Percentiles rank a stretch among this genome's conserved stretches.
These are phyloP conservation scores for Scomberomorus guttatus DNA, from an alignment of 2,797 vertebrate species.

Conservation along the genomic window DNA sequence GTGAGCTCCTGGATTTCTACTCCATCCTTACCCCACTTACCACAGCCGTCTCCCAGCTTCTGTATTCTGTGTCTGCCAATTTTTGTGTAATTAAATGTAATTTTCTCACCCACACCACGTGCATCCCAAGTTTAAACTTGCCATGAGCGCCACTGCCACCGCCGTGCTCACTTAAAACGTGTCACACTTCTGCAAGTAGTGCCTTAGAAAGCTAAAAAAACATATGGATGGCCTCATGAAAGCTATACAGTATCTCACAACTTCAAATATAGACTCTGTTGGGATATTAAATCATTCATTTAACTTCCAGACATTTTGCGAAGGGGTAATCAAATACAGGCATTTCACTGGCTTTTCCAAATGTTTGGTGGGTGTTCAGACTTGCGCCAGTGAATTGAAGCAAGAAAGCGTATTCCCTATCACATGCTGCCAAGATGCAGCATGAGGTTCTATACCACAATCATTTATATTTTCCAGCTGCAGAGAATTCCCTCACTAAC, in stretches of 20 bases:
- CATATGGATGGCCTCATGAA: neutral
- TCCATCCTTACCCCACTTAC: conserved; percentile 33
- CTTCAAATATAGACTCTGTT: conserved; percentile 4
- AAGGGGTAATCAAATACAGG: conserved; percentile 52
- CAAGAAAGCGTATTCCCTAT: conserved; percentile 42
- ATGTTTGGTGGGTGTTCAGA: conserved; percentile 38
- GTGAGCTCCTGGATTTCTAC: conserved; percentile 33
- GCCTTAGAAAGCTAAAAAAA: conserved; percentile 4
- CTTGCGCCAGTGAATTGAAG: conserved; percentile 41
- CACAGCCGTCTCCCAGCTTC: conserved; percentile 33
- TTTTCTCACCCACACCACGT: conserved; percentile 55
- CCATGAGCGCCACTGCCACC: conserved; percentile 28
- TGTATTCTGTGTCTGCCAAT: conserved; percentile 28
- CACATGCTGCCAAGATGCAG: conserved; percentile 61
- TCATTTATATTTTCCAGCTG: conserved; percentile 57
- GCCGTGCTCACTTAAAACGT: neutral
- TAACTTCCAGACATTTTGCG: conserved; percentile 38
- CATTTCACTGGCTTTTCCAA: conserved; percentile 45
- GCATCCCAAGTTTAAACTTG: conserved; percentile 38
- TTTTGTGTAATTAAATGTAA: conserved; percentile 67
- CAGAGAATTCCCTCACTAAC: conserved; percentile 41
- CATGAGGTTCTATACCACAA: conserved; percentile 44
- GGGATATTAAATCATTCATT: conserved; percentile 28
- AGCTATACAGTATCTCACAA: neutral
- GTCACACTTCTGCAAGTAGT: conserved; percentile 10